Evolutionary conservation across 2,797 vertebrate species (phyloP), one percentile per base, ranked within the genome.

Genomic region (Meda fulgida): DNA sequence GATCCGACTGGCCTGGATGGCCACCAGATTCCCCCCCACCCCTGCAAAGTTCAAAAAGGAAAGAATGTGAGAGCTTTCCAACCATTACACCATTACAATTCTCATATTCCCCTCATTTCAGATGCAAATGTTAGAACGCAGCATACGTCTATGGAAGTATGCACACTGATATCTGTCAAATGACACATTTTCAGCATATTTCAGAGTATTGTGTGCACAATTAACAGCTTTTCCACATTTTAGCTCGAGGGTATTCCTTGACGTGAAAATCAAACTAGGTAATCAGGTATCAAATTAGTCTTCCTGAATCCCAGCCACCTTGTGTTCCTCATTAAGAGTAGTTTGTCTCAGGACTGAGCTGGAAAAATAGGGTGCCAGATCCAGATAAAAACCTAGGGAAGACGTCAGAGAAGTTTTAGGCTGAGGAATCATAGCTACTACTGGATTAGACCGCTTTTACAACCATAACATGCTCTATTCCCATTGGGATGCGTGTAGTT

Each of bases 1-100:
- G 90, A 99, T 96, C 60, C 97, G 95, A 88, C 98, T 99, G 84
- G 97, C 97, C 92, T 99, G 98, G 90, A 99, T 97, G 85, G 98
- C 98, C 1, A 98, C 98, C 90, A 99, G 92, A 91, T 99, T 99
- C 65, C 98, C 98, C 5, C 97, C 98, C 19, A 98, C 97, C 90
- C 98, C 98, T 99, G 69, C 0, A 69, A 46, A 51, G 46, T 88
- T 40, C 66, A 78, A 46, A 53, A 46, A 73, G 1, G 5, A 8
- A 82, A 31, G 36, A 40, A 65, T 78, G 36, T 11, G 8, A 70
- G 36, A 53, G 63, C 73, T 31, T n/a, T 83, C 81, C 81, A 83
- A 63, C 48, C 51, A 72, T 34, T 70, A 84, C 80, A 83, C 53
- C n/a, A 58, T 63, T 63, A 36, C 14, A 48, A 71, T 36, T 53